These are phyloP conservation scores for Portunus trituberculatus DNA, from an alignment of 1,140 invertebrate species.

Conservation along the genomic window DNA sequence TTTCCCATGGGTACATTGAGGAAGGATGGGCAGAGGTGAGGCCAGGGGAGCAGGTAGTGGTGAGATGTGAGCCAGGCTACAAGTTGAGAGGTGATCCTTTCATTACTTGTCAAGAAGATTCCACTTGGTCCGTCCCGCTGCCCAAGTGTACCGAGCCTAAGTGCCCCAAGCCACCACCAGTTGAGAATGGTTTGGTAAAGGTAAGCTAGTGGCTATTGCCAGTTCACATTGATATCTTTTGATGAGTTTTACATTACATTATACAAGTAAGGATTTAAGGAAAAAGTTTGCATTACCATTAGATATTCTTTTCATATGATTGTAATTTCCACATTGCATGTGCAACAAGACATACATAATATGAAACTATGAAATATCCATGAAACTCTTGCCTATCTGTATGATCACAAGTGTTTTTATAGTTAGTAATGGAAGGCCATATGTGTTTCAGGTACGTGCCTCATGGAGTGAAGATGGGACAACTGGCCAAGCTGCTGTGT, in stretches of 20 bases:
- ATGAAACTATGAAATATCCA: too few relatives aligned
- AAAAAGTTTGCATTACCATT: too few relatives aligned
- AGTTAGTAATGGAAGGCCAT: not conserved
- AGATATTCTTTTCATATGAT: too few relatives aligned
- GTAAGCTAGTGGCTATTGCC: constrained; percentile 23
- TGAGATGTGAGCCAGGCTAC: constrained; percentile 79
- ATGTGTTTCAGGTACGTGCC: constrained; percentile 68
- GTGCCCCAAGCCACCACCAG: constrained; percentile 78
- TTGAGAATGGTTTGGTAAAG: constrained; percentile 70
- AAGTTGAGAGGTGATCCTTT: constrained; percentile 77
- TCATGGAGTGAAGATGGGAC: constrained; percentile 27
- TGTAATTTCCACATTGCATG: too few relatives aligned
- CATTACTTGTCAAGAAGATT: constrained; percentile 79
- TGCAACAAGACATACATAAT: too few relatives aligned
- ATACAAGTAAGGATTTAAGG: not conserved
- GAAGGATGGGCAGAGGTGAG: constrained; percentile 74
- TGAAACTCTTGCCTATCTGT: too few relatives aligned
- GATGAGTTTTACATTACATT: not conserved
- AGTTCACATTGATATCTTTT: not conserved
- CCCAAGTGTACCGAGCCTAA: constrained; percentile 79
- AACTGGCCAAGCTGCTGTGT: constrained; percentile 69
- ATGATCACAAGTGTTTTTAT: too few relatives aligned
- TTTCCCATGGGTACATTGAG: constrained; percentile 78
- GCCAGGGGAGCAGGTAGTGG: constrained; percentile 67
- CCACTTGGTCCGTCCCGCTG: constrained; percentile 78